These are phyloP conservation scores for Arenaria interpres DNA, from an alignment of 2,113 vertebrate genomes.

Conservation along the genomic window DNA sequence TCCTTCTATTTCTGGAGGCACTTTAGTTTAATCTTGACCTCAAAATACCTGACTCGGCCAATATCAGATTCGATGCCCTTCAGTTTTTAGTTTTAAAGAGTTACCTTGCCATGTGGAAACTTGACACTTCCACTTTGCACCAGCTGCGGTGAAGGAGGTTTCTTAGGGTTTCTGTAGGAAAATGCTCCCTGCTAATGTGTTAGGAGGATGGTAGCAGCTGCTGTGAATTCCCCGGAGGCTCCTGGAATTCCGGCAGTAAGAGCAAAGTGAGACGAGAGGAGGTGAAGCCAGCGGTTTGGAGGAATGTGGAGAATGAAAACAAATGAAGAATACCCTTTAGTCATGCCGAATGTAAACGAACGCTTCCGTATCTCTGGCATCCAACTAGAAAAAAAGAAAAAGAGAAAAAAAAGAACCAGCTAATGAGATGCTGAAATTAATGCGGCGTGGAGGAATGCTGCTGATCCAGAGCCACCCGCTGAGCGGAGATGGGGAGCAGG, in stretches of 20 bases:
- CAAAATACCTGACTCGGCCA: not conserved
- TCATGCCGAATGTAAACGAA: not conserved
- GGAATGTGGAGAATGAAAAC: not conserved
- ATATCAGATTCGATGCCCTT: not conserved
- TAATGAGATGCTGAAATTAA: not conserved
- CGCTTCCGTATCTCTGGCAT: fast-evolving
- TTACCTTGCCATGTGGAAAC: not conserved
- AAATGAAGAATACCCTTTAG: not conserved
- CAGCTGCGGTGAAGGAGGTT: not conserved
- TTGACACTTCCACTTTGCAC: not conserved
- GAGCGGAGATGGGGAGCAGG: not conserved
- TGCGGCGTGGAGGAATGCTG: fast-evolving
- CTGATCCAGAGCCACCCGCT: fast-evolving
- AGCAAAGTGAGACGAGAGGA: not conserved
- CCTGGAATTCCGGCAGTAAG: not conserved
- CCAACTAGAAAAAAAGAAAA: not conserved
- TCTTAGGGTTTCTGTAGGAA: not conserved
- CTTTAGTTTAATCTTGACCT: not conserved
- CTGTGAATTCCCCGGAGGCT: not conserved
- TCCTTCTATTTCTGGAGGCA: not conserved
- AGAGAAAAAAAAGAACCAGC: fast-evolving
- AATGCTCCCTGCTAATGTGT: not conserved
- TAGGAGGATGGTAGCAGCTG: not conserved
- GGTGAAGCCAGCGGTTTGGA: not conserved
- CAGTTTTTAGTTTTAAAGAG: no score